phyloP scores from a whole-genome alignment of 2,888 invertebrate species.

The Cabera pusaria region DNA sequence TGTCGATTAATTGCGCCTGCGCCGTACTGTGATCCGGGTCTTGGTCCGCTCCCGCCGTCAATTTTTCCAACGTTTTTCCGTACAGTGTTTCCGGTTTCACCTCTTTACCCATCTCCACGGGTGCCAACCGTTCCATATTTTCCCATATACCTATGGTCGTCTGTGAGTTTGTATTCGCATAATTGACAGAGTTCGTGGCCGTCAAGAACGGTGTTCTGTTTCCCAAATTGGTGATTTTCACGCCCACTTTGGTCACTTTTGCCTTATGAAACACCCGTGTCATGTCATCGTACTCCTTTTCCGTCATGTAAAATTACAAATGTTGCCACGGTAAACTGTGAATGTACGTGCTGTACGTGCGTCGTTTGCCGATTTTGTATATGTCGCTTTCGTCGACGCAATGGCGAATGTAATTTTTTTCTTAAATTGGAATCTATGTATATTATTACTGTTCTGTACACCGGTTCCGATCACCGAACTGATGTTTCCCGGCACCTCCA shows the following conservation, averaged over 20 bases:
- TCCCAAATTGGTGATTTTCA: constrained; percentile 31
- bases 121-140: constrained; percentile 15
- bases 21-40: constrained; percentile 1
- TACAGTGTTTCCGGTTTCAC: constrained; percentile 1
- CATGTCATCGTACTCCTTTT: constrained; percentile 30
- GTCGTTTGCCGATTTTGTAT: constrained; percentile 3
- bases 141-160: constrained; percentile 33
- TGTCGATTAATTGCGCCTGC: neutral
- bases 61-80: constrained; percentile 1
- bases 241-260: constrained; percentile 5
- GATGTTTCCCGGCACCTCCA: constrained; percentile 4
- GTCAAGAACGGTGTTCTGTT: constrained; percentile 34
- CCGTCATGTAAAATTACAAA: constrained; percentile 27
- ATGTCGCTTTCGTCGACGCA: constrained; percentile 1
- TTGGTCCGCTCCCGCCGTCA: neutral
- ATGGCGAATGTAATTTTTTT: constrained; percentile 8
- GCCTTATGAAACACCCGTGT: constrained; percentile 14
- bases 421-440: constrained; percentile 1
- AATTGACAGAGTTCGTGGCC: constrained; percentile 23
- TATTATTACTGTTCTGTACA: constrained; percentile 4
- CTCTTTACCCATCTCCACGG: neutral
- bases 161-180: constrained; percentile 35
- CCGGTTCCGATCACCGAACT: constrained; percentile 4
- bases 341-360: constrained; percentile 20
- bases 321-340: constrained; percentile 33